These are phyloP conservation scores for Siniperca obscura DNA, from an alignment of 2,797 vertebrate species.

Conservation along the genomic window DNA sequence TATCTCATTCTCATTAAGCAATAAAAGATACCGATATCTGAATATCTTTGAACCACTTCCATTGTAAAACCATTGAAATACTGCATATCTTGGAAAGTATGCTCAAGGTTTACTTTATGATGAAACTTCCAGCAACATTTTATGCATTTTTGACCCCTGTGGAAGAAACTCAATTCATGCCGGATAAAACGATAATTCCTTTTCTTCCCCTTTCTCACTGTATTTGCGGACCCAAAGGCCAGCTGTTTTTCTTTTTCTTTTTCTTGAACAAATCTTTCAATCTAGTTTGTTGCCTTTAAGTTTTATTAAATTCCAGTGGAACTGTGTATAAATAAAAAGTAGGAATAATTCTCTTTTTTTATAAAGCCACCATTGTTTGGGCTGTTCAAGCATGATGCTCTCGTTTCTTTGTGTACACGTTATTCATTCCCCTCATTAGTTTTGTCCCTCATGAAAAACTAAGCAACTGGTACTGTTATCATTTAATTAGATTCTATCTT, in stretches of 20 bases:
- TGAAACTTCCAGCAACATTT: constrained; percentile 48
- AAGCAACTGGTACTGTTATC: constrained; percentile 42
- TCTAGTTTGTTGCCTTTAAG: neutral
- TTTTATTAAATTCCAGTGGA: constrained; percentile 17
- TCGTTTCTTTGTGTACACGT: neutral
- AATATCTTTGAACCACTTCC: neutral
- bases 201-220: constrained; percentile 10
- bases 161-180: constrained; percentile 5
- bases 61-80: constrained; percentile 16
- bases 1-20: constrained; percentile 4
- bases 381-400: constrained; percentile 16
- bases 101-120: constrained; percentile 29
- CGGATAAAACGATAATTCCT: neutral
- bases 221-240: constrained; percentile 19
- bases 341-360: neutral
- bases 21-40: neutral
- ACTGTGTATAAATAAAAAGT: neutral
- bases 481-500: constrained; percentile 70
- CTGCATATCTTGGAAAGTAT: constrained; percentile 20
- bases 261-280: constrained; percentile 7
- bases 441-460: constrained; percentile 30
- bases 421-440: constrained; percentile 43
- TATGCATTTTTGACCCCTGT: constrained; percentile 21
- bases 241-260: neutral
- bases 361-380: neutral